These are phyloP conservation scores for Doryteuthis pealeii DNA, from an alignment of 1,140 invertebrate species.

Conservation along the genomic window DNA sequence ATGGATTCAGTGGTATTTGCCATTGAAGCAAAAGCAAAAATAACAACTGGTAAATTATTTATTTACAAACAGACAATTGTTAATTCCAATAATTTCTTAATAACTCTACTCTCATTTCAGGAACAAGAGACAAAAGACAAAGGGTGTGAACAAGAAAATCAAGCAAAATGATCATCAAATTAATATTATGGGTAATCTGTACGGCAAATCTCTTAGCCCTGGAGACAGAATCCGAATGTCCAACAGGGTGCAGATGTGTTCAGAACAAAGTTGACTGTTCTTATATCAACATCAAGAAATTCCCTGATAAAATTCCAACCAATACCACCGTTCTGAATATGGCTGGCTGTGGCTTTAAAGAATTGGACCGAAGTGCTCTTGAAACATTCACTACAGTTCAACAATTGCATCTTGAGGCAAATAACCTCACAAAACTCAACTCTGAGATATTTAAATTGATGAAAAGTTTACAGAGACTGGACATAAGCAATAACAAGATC, in stretches of 20 bases:
- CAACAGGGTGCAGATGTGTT: not conserved
- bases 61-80: too few species aligned
- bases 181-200: too few species aligned
- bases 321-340: conserved; percentile 35
- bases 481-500: conserved; percentile 71
- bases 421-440: conserved; percentile 37
- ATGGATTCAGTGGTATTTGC: too few species aligned
- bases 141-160: too few species aligned
- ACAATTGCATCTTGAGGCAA: conserved; percentile 42
- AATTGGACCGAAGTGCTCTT: conserved; percentile 32
- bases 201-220: too few species aligned
- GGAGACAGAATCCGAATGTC: not conserved
- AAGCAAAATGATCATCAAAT: too few species aligned
- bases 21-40: too few species aligned
- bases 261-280: not conserved
- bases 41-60: too few species aligned
- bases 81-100: too few species aligned
- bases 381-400: conserved; percentile 30
- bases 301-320: conserved; percentile 37
- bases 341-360: conserved; percentile 40
- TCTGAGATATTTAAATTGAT: conserved; percentile 33
- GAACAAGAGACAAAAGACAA: too few species aligned
- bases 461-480: conserved; percentile 52
- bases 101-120: too few species aligned
- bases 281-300: conserved; percentile 1